Base-by-base conservation (phyloP, 2,797 vertebrate species). In the Acipenser oxyrinchus region DNA sequence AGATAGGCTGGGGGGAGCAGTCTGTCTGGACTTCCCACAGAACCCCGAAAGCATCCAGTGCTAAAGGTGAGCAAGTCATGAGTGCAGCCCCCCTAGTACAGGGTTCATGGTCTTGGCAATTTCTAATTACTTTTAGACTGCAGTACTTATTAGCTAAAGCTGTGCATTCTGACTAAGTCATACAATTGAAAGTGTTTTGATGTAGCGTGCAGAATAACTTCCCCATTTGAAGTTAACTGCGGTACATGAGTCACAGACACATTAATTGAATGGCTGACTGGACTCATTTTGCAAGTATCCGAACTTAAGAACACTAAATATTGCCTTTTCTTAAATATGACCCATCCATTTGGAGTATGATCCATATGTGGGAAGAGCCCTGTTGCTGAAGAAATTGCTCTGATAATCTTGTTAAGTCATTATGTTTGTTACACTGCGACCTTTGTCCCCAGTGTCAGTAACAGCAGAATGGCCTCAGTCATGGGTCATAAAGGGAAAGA, bases 21-120 rank as follows among this genome's bases (percentile, higher is more conserved):
- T 96, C 95, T 0, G 78, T 89, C 49, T 99, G 97, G 97, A 96
- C 95, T 0, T 95, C 97, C 0, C 97, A 99, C 71, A 86, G 89
- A 67, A 99, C 96, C 0, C 97, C 97, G 6, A 99, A 92, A 76
- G 88, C 85, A 12, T 94, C 94, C 4, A 93, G 92, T 23, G 82
- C 90, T 62, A 87, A 86, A 94, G 97, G 97, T 98, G 82, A 79
- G 66, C 9, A 2, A 18, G 57, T 13, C 12, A 18, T 2, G n/a
- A 37, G 6, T 5, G 3, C 37, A 12, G 6, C n/a, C 6, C 6
- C 62, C 11, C 67, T 7, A 51, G 9, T 2, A 13, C 13, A 57
- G 66, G 63, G 61, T 48, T 4, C 7, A 51, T 23, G 10, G 7
- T 50, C 10, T 50, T 1, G 1, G 4, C 2, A 3, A 15, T 7